Percentiles rank a stretch among this genome's conserved stretches.
Conservation (phyloP, 2,888 invertebrate genomes). For the Drosophila infuscata region DNA sequence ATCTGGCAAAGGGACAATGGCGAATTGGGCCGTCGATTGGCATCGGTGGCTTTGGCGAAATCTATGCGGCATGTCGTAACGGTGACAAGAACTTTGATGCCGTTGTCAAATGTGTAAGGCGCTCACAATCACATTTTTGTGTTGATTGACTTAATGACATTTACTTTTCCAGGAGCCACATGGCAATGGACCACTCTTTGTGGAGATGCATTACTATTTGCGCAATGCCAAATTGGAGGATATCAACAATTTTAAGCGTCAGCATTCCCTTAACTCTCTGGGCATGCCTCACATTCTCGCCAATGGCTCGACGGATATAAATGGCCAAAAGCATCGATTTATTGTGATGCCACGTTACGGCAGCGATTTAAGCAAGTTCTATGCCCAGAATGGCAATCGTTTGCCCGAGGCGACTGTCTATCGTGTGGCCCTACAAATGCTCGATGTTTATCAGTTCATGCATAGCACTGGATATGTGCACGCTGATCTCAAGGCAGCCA, state of each 20-base stretch:
- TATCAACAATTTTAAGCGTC: constrained; percentile 86
- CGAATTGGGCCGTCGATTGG: constrained; percentile 94
- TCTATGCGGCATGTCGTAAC: constrained; percentile 92
- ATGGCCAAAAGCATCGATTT: constrained; percentile 93
- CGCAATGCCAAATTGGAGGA: constrained; percentile 90
- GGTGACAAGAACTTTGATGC: constrained; percentile 88
- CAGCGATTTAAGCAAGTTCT: constrained; percentile 92
- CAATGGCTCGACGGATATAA: constrained; percentile 92
- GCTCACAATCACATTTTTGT: constrained; percentile 50
- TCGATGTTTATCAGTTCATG: constrained; percentile 96
- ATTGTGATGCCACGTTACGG: constrained; percentile 96
- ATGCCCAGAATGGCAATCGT: constrained; percentile 88
- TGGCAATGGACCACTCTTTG: constrained; percentile 96
- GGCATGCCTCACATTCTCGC: constrained; percentile 95
- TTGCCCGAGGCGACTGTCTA: constrained; percentile 92
- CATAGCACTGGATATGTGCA: constrained; percentile 96
- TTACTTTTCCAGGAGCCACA: constrained; percentile 90
- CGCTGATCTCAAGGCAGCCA: constrained; percentile 98
- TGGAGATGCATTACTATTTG: constrained; percentile 96
- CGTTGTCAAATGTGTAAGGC: constrained; percentile 92
- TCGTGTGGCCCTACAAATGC: constrained; percentile 92
- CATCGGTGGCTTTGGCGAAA: constrained; percentile 96
- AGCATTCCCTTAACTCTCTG: constrained; percentile 88
- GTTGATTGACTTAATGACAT: neutral
- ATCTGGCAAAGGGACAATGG: constrained; percentile 93